Base-by-base conservation (phyloP, 2,113 vertebrate genomes). In the Jaculus jaculus region DNA sequence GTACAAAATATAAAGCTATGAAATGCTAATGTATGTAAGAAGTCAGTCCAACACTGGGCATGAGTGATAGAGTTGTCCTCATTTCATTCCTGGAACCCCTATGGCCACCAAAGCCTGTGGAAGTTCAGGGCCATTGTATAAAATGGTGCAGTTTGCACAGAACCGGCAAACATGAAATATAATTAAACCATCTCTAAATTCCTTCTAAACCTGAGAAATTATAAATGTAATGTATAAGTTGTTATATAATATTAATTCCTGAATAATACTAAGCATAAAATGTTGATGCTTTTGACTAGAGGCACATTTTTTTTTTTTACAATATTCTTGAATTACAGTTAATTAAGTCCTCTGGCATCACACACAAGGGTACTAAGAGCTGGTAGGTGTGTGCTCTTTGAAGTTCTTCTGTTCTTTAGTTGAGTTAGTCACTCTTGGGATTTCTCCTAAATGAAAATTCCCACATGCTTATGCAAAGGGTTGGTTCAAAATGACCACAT, bases 381-480 rank as follows among this genome's bases (percentile, higher is more conserved):
- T 81, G 2, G 10, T 20, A n/a, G n/a, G n/a, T n/a, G n/a, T 37
- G 37, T 17, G 15, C 15, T 37, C 63, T 60, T 68, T 65, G 8
- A 3, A 7, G 65, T n/a, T 39, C 5, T 28, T 87, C 32, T 47
- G 5, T 3, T 17, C 5, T 12, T 21, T 54, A 63, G 6, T 58
- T 77, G 23, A 20, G 47, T 7, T 11, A 8, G 0, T 4, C 9
- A 30, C 15, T 54, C 13, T 21, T 4, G 2, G 1, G 7, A 75
- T 61, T 85, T 60, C 39, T 79, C 34, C 65, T 23, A 2, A 4
- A 30, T 21, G 73, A 26, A n/a, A 47, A 24, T 90, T 4, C 3
- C 30, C 3, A 37, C n/a, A 17, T 1, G 3, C 30, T 30, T 32
- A 18, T 18, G 16, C 32, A 16, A 23, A 8, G 23, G 1, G 1